Evolutionary conservation across 2,113 vertebrate genomes (phyloP).

Genomic region (Paracanthobrama guichenoti): DNA sequence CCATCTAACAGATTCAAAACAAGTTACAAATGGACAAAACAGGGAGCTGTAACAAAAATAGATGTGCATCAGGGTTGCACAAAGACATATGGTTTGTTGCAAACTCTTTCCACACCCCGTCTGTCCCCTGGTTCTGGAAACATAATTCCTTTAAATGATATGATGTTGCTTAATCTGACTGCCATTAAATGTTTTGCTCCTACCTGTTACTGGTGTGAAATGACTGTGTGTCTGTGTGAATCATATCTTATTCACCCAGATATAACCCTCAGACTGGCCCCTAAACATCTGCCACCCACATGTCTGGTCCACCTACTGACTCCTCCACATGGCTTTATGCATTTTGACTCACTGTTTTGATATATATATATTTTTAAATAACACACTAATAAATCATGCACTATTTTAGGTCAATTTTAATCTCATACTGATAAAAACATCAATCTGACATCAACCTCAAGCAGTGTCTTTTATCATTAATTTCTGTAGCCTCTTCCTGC

Average conservation of each 20-base stretch:
- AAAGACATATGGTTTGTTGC: neutral
- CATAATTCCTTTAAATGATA: neutral
- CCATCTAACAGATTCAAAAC: conserved; percentile 39
- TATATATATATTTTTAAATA: too few species aligned
- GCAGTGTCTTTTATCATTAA: neutral
- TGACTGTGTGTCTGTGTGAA: conserved; percentile 29
- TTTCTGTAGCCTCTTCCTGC: neutral
- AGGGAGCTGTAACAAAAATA: conserved; percentile 7
- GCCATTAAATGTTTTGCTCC: neutral
- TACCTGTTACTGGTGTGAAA: conserved; percentile 11
- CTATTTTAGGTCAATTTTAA: neutral
- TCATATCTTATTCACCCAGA: conserved; percentile 26
- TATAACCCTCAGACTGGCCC: conserved; percentile 15
- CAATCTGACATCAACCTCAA: neutral
- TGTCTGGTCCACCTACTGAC: conserved; percentile 26
- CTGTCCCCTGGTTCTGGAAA: neutral
- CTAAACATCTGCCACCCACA: conserved; percentile 44
- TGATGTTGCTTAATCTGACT: conserved; percentile 2
- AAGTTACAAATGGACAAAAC: conserved; percentile 30
- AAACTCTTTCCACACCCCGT: neutral
- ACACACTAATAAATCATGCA: neutral
- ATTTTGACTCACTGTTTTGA: conserved; percentile 7
- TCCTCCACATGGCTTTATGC: neutral
- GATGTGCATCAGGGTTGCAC: conserved; percentile 7
- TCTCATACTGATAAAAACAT: neutral